These are phyloP conservation scores for Archilochus colubris DNA, from an alignment of 2,113 vertebrate genomes.

Conservation along the genomic window DNA sequence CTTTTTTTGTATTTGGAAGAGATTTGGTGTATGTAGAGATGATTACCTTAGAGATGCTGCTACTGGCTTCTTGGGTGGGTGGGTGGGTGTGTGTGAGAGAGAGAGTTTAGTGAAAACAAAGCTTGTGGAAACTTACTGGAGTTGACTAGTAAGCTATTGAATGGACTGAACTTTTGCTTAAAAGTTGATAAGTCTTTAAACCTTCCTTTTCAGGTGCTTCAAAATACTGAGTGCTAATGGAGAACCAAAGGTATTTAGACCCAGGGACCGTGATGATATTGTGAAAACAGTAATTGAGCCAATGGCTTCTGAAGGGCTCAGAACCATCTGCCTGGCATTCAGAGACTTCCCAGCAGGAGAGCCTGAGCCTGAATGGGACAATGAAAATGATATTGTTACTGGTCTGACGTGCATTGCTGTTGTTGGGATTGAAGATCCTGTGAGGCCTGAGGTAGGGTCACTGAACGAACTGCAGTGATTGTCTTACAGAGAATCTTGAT, in stretches of 20 bases:
- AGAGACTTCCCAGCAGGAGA: conserved; percentile 92
- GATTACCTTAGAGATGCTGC: neutral
- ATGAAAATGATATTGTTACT: conserved; percentile 91
- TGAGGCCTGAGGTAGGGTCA: conserved; percentile 89
- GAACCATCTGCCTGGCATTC: conserved; percentile 97
- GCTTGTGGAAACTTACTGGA: neutral
- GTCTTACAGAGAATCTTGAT: neutral
- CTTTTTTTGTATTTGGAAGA: neutral
- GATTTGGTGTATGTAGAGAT: neutral
- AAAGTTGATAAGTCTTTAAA: neutral
- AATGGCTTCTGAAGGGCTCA: conserved; percentile 97
- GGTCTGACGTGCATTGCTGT: conserved; percentile 94
- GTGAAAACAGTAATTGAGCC: conserved; percentile 97
- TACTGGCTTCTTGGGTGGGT: neutral
- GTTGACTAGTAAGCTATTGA: neutral
- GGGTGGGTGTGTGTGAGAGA: neutral
- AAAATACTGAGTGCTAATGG: conserved; percentile 92
- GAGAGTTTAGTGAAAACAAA: neutral
- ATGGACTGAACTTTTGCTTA: neutral
- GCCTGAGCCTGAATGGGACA: conserved; percentile 96
- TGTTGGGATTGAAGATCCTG: conserved; percentile 98
- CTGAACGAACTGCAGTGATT: neutral
- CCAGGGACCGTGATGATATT: conserved; percentile 93
- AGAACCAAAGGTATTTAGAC: conserved; percentile 91
- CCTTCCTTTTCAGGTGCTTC: conserved; percentile 84